phyloP scores from a whole-genome alignment of 2,888 invertebrate species.

The Choreutis nemorana region DNA sequence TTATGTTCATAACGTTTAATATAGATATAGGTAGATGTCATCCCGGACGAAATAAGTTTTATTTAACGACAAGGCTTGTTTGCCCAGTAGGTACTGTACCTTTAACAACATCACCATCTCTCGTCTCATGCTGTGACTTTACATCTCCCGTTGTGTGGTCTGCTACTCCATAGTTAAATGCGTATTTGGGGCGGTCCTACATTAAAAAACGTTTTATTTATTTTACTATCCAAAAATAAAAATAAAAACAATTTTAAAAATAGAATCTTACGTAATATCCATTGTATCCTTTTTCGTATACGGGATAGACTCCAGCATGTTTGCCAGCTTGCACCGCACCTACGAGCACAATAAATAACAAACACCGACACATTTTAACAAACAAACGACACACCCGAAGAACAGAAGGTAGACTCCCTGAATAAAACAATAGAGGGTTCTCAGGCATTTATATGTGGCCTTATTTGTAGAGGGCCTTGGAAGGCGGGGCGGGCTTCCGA shows the following conservation, averaged over 20 bases:
- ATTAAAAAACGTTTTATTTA: constrained; percentile 6
- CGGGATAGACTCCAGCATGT: constrained; percentile 29
- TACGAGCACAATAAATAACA: constrained; percentile 26
- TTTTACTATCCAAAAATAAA: not conserved
- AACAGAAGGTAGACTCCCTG: constrained; percentile 29
- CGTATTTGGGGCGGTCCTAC: constrained; percentile 68
- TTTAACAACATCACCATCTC: constrained; percentile 71
- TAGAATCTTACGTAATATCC: constrained; percentile 69
- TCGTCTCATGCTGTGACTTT: constrained; percentile 71
- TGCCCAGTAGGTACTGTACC: too few relatives aligned
- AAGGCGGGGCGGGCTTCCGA: constrained; percentile 33
- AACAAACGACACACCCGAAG: too few relatives aligned
- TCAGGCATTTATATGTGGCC: constrained; percentile 60
- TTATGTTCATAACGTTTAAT: too few relatives aligned
- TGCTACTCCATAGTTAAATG: constrained; percentile 71
- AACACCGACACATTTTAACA: constrained; percentile 38
- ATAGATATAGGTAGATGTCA: too few relatives aligned
- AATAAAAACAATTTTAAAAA: constrained; percentile 4
- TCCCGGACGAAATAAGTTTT: too few relatives aligned
- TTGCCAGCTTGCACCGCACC: constrained; percentile 29
- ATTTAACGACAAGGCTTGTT: too few relatives aligned
- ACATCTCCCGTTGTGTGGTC: constrained; percentile 67
- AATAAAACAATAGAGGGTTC: constrained; percentile 45
- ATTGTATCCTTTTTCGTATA: constrained; percentile 50
- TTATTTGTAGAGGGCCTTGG: constrained; percentile 50